A percentile compares a stretch with the other conserved stretches of the same genome.
Evolutionary conservation across 2,888 invertebrate genomes (phyloP).

Genomic region (Autographa pulchrina): DNA sequence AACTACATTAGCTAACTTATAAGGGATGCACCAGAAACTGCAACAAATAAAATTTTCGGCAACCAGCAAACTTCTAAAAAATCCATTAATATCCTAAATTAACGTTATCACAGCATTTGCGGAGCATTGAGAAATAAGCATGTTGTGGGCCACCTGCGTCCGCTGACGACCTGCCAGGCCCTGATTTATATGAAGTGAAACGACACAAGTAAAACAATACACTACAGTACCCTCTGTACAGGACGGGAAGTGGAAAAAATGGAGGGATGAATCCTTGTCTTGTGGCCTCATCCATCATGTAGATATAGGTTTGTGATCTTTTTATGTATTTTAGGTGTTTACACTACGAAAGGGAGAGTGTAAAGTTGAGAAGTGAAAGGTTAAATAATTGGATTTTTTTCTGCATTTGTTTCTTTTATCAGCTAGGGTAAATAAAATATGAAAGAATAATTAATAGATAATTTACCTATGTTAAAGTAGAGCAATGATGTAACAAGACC

Average conservation of each 20-base stretch:
- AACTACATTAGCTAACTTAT: too few species aligned
- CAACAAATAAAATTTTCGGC: too few species aligned
- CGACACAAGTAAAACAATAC: slow-evolving; percentile 76
- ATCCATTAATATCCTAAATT: slow-evolving; percentile 44
- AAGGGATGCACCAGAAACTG: too few species aligned
- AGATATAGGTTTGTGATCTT: slow-evolving; percentile 26
- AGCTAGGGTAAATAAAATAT: too few species aligned
- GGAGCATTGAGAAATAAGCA: slow-evolving; percentile 59
- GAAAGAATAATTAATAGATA: too few species aligned
- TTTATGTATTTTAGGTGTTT: slow-evolving; percentile 30
- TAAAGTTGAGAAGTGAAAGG: not conserved
- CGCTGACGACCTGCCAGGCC: slow-evolving; percentile 75
- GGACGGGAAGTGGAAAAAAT: slow-evolving; percentile 74
- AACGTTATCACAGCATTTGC: slow-evolving; percentile 55
- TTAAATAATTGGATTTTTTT: not conserved
- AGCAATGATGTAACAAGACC: too few species aligned
- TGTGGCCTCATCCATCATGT: slow-evolving; percentile 73
- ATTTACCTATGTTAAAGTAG: too few species aligned
- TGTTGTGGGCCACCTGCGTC: slow-evolving; percentile 79
- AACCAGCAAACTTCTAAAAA: slow-evolving; percentile 1
- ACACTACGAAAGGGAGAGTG: slow-evolving; percentile 32
- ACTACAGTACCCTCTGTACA: slow-evolving; percentile 68
- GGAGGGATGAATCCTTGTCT: slow-evolving; percentile 69
- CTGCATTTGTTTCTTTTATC: too few species aligned
- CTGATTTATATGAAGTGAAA: slow-evolving; percentile 82